phyloP scores from a whole-genome alignment of 2,113 vertebrate genomes.

The Xiphophorus hellerii region DNA sequence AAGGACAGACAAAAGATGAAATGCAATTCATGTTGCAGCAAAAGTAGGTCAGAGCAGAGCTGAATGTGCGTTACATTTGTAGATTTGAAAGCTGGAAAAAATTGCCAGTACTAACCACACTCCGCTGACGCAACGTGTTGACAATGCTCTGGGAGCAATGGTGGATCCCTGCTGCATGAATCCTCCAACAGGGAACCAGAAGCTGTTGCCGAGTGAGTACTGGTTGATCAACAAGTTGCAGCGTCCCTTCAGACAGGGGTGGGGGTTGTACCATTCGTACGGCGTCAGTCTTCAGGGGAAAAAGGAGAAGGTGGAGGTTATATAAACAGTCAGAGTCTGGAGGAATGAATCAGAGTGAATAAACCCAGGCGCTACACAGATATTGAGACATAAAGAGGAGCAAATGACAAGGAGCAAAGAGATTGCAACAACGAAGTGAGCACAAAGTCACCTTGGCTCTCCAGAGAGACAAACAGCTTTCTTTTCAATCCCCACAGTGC shows the following conservation, averaged over 20 bases:
- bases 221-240: constrained; percentile 96
- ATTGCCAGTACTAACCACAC: constrained; percentile 88
- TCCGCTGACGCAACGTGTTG: constrained; percentile 95
- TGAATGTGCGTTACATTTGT: not conserved
- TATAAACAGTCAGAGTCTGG: constrained; percentile 5
- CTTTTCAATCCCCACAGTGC: constrained; percentile 50
- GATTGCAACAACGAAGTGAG: constrained; percentile 51
- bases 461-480: constrained; percentile 54
- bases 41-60: not conserved
- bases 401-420: constrained; percentile 37
- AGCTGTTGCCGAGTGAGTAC: constrained; percentile 96
- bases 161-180: constrained; percentile 99
- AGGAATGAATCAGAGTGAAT: not conserved
- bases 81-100: constrained; percentile 3
- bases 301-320: constrained; percentile 18
- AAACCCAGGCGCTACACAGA: constrained; percentile 41
- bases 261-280: constrained; percentile 98
- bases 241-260: constrained; percentile 91
- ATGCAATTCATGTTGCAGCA: not conserved
- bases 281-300: constrained; percentile 86
- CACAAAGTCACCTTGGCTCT: constrained; percentile 69
- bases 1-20: constrained; percentile 23
- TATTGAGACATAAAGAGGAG: constrained; percentile 24
- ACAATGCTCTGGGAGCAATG: constrained; percentile 94
- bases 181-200: constrained; percentile 97